Evolutionary conservation across 2,113 vertebrate genomes (phyloP).

Genomic region (Rana temporaria): DNA sequence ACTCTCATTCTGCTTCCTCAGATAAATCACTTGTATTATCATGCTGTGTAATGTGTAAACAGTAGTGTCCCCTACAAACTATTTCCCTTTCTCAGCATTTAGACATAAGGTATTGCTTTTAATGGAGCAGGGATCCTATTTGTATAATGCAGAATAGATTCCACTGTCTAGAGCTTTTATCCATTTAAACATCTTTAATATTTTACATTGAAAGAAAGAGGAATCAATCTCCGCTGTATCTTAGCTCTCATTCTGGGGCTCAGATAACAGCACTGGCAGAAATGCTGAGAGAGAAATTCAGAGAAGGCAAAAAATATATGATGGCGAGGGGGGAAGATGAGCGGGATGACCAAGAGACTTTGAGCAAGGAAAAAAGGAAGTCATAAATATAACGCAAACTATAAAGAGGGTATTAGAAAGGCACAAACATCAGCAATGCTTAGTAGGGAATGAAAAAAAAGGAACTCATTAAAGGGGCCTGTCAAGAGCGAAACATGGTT

Average conservation of each 20-base stretch:
- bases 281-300: conserved; percentile 38
- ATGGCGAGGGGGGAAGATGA: conserved; percentile 1
- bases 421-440: no score
- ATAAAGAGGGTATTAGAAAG: no score
- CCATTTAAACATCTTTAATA: conserved; percentile 74
- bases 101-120: conserved; percentile 37
- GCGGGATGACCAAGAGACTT: conserved; percentile 20
- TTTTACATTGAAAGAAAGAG: conserved; percentile 66
- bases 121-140: conserved; percentile 56
- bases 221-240: conserved; percentile 70
- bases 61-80: conserved; percentile 51
- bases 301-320: conserved; percentile 36
- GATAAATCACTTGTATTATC: conserved; percentile 16
- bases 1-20: conserved; percentile 1
- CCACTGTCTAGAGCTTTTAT: conserved; percentile 59
- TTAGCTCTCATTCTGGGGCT: conserved; percentile 59
- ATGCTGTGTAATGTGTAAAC: conserved; percentile 44
- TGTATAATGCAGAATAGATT: conserved; percentile 58
- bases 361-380: background rate
- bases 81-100: conserved; percentile 52
- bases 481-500: no score
- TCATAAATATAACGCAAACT: no score
- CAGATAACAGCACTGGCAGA: conserved; percentile 42
- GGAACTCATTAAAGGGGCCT: no score
- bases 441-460: no score